These are phyloP conservation scores for Chlamydotis undulata DNA, from an alignment of 2,113 vertebrate species.

Conservation along the genomic window DNA sequence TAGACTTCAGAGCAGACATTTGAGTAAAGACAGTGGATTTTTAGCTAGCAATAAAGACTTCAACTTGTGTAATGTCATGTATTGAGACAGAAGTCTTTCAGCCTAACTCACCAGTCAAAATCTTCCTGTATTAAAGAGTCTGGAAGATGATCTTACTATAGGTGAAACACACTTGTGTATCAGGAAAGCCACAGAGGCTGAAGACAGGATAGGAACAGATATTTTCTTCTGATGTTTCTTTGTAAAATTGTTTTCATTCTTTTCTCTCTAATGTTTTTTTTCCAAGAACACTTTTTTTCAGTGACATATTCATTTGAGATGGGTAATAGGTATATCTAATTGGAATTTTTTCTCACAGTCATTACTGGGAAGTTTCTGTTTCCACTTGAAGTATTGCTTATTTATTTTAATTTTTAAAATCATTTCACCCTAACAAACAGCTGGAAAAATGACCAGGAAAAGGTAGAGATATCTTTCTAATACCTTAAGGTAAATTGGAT, in stretches of 20 bases:
- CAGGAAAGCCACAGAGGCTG: not conserved
- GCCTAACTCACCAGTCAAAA: not conserved
- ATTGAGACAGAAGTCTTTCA: not conserved
- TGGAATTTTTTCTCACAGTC: not conserved
- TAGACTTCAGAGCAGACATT: not conserved
- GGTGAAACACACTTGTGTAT: not conserved
- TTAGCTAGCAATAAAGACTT: not conserved
- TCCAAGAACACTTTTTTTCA: not conserved
- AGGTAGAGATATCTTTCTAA: not conserved
- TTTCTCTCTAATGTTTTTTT: not conserved
- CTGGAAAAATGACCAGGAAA: not conserved
- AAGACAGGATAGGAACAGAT: conserved; percentile 17
- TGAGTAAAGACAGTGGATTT: not conserved
- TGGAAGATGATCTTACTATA: not conserved
- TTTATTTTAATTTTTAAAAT: conserved; percentile 15
- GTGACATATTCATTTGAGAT: not conserved
- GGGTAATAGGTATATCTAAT: not conserved
- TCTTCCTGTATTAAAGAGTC: not conserved
- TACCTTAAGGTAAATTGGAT: not conserved
- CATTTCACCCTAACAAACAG: not conserved
- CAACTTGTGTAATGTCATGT: not conserved
- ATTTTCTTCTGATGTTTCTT: conserved; percentile 8
- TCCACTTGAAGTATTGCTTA: not conserved
- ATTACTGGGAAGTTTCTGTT: not conserved
- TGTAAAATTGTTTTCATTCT: conserved; percentile 10